phyloP scores from a whole-genome alignment of 2,888 invertebrate genomes.

The Ceramica pisi region DNA sequence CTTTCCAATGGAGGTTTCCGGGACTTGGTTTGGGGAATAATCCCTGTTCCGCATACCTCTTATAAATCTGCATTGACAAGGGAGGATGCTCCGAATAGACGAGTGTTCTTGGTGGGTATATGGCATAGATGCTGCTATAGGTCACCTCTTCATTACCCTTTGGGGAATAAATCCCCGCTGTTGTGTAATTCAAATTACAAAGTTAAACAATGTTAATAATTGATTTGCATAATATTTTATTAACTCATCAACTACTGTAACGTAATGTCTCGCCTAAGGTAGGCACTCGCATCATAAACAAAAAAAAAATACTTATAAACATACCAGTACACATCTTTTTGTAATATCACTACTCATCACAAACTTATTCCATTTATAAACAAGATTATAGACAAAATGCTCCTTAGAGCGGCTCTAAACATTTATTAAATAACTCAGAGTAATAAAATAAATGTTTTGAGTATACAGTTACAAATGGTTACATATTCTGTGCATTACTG shows the following conservation, averaged over 20 bases:
- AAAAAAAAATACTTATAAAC: conserved; percentile 43
- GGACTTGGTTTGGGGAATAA: too few relatives aligned
- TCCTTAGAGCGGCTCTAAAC: conserved; percentile 15
- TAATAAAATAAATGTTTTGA: too few relatives aligned
- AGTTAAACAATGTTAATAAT: conserved; percentile 7
- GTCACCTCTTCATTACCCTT: neutral
- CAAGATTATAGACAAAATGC: conserved; percentile 18
- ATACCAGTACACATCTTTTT: conserved; percentile 42
- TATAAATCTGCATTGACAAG: too few relatives aligned
- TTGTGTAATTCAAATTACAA: neutral
- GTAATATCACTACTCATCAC: conserved; percentile 20
- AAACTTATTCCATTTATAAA: conserved; percentile 29
- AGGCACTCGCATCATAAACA: conserved; percentile 55
- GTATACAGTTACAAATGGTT: conserved; percentile 7
- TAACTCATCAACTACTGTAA: conserved; percentile 62
- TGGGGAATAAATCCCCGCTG: neutral
- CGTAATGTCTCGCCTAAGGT: conserved; percentile 37
- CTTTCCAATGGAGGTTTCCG: too few relatives aligned
- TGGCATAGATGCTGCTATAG: neutral
- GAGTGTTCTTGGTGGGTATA: too few relatives aligned
- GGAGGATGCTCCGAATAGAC: too few relatives aligned
- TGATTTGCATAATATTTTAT: conserved; percentile 58
- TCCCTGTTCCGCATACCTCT: too few relatives aligned
- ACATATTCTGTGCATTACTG: conserved; percentile 29
- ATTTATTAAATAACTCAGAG: neutral